Percentiles rank a stretch among this genome's conserved stretches.
Conservation (phyloP, 2,113 vertebrate genomes). For the Machaerirhynchus nigripectus region DNA sequence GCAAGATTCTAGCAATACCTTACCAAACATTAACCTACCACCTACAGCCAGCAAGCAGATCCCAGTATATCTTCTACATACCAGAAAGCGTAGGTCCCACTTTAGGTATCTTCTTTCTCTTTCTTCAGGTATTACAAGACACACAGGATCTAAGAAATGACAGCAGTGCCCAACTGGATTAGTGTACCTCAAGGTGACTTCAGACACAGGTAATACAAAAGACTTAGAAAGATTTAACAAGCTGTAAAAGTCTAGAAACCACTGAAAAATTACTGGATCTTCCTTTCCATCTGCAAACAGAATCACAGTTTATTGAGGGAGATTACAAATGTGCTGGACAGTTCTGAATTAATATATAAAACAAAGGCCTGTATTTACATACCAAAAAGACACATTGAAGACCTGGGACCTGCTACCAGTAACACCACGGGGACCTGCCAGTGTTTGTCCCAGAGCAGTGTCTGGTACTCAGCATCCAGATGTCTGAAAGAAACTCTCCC, state of each 20-base stretch:
- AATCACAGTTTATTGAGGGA: neutral
- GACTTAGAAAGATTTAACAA: neutral
- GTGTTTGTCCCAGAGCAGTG: neutral
- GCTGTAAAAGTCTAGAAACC: neutral
- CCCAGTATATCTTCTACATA: neutral
- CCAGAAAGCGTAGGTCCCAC: neutral
- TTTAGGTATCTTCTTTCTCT: neutral
- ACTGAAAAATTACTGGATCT: neutral
- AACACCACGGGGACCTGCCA: neutral
- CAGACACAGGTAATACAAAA: neutral
- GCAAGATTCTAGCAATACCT: neutral
- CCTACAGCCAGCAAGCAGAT: neutral
- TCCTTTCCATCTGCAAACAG: neutral
- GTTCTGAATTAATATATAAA: neutral
- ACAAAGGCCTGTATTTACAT: neutral
- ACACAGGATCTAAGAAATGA: neutral
- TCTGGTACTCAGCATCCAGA: neutral
- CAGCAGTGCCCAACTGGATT: neutral
- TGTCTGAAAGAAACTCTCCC: neutral
- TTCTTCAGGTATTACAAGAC: neutral
- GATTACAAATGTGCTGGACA: neutral
- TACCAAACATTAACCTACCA: neutral
- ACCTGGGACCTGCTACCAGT: neutral
- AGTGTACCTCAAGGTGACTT: neutral
- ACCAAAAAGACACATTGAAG: neutral